Evolutionary conservation across 2,113 vertebrate genomes (phyloP).

Genomic region (Myrmophylax atrothorax): DNA sequence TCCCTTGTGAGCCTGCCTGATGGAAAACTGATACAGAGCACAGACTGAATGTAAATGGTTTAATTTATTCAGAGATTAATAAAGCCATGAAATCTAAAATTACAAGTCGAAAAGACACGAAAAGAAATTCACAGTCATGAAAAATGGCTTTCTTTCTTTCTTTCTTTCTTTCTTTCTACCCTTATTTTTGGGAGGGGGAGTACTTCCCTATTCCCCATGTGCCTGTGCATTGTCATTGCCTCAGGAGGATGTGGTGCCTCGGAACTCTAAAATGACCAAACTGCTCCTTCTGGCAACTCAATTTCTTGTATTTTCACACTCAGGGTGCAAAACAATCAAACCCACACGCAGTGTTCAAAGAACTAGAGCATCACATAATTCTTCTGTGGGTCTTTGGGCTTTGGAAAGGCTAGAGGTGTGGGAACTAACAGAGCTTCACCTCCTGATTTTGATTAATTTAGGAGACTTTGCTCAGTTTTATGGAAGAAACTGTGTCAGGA

Average conservation of each 20-base stretch:
- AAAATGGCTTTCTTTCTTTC: neutral
- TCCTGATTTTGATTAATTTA: neutral
- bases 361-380: neutral
- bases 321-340: neutral
- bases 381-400: neutral
- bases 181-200: neutral
- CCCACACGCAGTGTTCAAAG: neutral
- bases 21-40: neutral
- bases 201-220: neutral
- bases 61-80: neutral
- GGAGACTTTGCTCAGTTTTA: neutral
- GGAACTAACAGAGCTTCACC: neutral
- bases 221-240: accelerated
- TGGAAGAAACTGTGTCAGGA: neutral
- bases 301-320: neutral
- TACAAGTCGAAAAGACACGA: neutral
- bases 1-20: neutral
- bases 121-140: neutral
- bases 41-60: neutral
- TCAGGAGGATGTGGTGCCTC: accelerated
- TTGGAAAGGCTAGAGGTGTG: neutral
- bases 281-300: neutral
- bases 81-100: neutral
- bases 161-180: neutral
- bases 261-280: neutral